phyloP scores from a whole-genome alignment of 2,797 vertebrate genomes.

The Heliangelus exortis region DNA sequence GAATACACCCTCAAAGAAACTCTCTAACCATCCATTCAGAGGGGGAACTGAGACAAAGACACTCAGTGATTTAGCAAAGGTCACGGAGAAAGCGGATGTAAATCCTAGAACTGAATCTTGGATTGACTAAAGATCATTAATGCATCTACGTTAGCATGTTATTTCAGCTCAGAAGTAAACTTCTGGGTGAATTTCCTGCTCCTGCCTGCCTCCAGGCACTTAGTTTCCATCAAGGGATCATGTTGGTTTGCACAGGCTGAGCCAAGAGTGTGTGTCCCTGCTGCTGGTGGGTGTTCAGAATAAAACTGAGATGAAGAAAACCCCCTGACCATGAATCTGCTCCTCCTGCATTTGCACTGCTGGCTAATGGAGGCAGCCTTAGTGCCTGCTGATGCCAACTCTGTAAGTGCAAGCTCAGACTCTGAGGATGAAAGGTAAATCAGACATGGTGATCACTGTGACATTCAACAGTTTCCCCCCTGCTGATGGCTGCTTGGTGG shows the following conservation, averaged over 20 bases:
- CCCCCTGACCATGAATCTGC: accelerated
- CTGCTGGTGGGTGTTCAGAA: not conserved
- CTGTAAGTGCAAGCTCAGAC: not conserved
- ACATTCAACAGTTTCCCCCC: not conserved
- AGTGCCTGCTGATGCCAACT: not conserved
- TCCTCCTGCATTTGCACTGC: not conserved
- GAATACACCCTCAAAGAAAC: not conserved
- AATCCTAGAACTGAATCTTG: not conserved
- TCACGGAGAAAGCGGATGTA: not conserved
- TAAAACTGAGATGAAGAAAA: not conserved
- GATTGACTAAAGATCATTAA: not conserved
- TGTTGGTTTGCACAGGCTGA: not conserved
- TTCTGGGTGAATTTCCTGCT: not conserved
- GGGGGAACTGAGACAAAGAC: not conserved
- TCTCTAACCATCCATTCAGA: not conserved
- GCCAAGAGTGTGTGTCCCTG: not conserved
- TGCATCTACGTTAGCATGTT: not conserved
- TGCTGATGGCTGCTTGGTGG: not conserved
- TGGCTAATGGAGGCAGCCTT: not conserved
- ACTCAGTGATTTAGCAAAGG: not conserved
- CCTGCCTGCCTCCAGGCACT: not conserved
- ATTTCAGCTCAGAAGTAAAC: not conserved
- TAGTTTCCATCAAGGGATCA: accelerated
- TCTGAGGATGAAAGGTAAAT: not conserved
- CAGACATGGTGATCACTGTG: not conserved